These are phyloP conservation scores for Pyralis farinalis DNA, from an alignment of 2,888 invertebrate species.

Conservation along the genomic window DNA sequence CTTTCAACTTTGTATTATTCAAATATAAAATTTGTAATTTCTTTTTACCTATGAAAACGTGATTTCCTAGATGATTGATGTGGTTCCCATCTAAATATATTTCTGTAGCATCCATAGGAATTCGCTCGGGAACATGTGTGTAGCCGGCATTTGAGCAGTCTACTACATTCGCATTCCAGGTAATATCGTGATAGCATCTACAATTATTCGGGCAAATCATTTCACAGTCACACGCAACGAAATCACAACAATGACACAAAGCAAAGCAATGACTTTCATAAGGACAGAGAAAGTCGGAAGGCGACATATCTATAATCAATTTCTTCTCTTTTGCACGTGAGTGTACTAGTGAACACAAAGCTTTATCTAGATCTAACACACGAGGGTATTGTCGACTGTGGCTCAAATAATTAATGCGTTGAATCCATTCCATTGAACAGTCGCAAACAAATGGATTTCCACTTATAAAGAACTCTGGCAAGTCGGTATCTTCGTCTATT, in stretches of 20 bases:
- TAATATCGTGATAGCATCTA: conserved; percentile 92
- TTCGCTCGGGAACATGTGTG: conserved; percentile 86
- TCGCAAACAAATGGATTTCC: conserved; percentile 93
- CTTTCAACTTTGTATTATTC: conserved; percentile 87
- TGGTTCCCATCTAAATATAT: conserved; percentile 92
- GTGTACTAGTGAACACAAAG: conserved; percentile 88
- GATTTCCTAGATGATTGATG: conserved; percentile 88
- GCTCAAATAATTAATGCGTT: conserved; percentile 89
- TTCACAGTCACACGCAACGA: conserved; percentile 94
- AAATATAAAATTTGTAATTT: conserved; percentile 88
- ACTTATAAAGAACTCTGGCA: conserved; percentile 90
- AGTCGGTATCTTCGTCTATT: conserved; percentile 84
- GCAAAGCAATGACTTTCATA: conserved; percentile 92
- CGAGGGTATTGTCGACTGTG: conserved; percentile 88
- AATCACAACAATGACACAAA: conserved; percentile 94
- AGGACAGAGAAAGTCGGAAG: conserved; percentile 90
- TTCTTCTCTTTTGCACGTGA: conserved; percentile 85
- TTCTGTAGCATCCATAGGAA: conserved; percentile 95
- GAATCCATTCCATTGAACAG: conserved; percentile 94
- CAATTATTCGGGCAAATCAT: conserved; percentile 94
- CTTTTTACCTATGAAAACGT: conserved; percentile 93
- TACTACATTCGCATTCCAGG: conserved; percentile 91
- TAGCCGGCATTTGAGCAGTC: conserved; percentile 89
- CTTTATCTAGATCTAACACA: conserved; percentile 89
- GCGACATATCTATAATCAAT: conserved; percentile 84